Evolutionary conservation across 1,140 invertebrate species (phyloP), one percentile per base, ranked within the genome.

Genomic region (Atta texana): DNA sequence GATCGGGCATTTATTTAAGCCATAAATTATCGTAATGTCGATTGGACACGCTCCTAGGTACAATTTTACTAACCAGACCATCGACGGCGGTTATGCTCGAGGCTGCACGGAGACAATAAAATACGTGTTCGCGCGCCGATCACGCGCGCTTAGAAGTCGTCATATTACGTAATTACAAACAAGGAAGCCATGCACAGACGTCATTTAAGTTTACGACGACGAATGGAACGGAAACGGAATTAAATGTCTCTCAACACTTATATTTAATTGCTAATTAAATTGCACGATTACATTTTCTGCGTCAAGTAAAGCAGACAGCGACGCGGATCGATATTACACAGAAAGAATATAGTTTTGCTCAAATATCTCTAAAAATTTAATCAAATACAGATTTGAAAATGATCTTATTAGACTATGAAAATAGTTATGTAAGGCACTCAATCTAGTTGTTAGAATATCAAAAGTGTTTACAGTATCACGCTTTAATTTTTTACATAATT

Each of bases 11-110:
- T 90, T 89, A 90, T 90, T 89, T 66, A 76, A 89, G 77, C 86
- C 85, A 90, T 90, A 90, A 89, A 90, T 90, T 90, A 90, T 89
- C 89, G 85, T 87, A 87, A 90, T 55, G 89, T 84, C 76, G 88
- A 90, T 87, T 87, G 85, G 88, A 87, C 88, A 90, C 74, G 88
- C 88, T 89, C 71, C 86, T 89, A 87, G 81, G 76, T 90, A 86
- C 66, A 82, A 90, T 90, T 87, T 89, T 81, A 51, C 77, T 89
- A 90, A 90, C 85, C 86, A 55, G 85, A 81, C 75, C 88, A 51
- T 74, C 69, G 71, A n/a, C 68, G 51, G 39, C 21, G 51, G 71
- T 34, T 80, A 6, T 21, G 53, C 78, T 24, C 51, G 18, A n/a
- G 21, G 5, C 18, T 18, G 39, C 34, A 5, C 3, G n/a, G 69